Base-by-base conservation (phyloP, 2,888 invertebrate genomes). In the Spisula subtruncata region DNA sequence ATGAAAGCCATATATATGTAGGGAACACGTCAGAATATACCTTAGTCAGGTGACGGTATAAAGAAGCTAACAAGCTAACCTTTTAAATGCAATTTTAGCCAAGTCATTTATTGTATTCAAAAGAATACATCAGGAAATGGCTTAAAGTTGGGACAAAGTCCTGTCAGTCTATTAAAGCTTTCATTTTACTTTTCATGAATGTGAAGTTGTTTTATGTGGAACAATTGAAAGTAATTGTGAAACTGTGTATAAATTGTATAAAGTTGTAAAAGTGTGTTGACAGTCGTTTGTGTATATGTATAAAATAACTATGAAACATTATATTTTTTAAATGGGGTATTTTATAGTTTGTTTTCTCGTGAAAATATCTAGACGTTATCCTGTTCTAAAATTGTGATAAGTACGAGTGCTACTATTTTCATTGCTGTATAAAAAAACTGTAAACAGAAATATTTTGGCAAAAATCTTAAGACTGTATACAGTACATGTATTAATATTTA, bases 121-220 rank as follows among this genome's bases (percentile, higher is more conserved):
- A n/a, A 66, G 25, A 66, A 66, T 66, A 10, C 25, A 66, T 66
- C 25, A 25, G 60, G 25, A 66, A 25, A 18, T 48, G 48, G n/a
- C 81, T 46, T 56, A 46, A 41, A 51, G 35, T 32, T 48, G 82
- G 87, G 87, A 87, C 87, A 51, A 87, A 87, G 87, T 87, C 87
- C 87, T 51, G 6, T 48, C 20, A 60, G 29, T 46, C 25, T 54
- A 80, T 25, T 51, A 51, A 79, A 60, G 29, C 8, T 35, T 86
- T 80, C 41, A 80, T 32, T 85, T 51, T 46, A 46, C 2, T 41
- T 41, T 41, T n/a, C n/a, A n/a, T n/a, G n/a, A n/a, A n/a, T n/a
- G n/a, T n/a, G n/a, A n/a, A 41, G 41, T 41, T 41, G 41, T 80
- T 81, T 85, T 41, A 81, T 81, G 81, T 75, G 86, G 48, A 35